Evolutionary conservation across 2,888 invertebrate species (phyloP), one percentile per base, ranked within the genome.

Genomic region (Synergus japonicus): DNA sequence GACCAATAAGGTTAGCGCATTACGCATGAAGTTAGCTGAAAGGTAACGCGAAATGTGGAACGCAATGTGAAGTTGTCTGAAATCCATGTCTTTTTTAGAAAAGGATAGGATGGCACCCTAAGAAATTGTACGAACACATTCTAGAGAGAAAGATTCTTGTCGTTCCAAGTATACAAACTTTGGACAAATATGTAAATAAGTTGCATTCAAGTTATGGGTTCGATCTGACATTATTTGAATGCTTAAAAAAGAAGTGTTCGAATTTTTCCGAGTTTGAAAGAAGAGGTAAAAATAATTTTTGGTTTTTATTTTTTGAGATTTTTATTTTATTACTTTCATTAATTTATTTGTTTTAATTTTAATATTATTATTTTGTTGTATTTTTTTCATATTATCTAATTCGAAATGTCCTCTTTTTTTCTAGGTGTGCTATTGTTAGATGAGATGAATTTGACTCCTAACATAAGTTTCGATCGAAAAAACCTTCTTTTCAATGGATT

Each of bases 191-290:
- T 76, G 78, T 84, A 44, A 77, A 77, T 43, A 80, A 78, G 76
- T 65, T 87, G 29, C 78, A 79, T 22, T 69, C 78, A 37, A 80
- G 80, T 41, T 84, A 84, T 65, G 85, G 84, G 8, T 86, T 86
- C 80, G 79, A 85, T 82, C 83, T 73, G 63, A 80, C 22, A 29
- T 29, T 29, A 29, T 29, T 29, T 29, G 22, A 29, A 29, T 29
- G 22, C 22, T 29, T 29, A 78, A 65, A 77, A 79, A 65, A 85
- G 84, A 81, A 64, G 69, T 49, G 29, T 54, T 29, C 41, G 44
- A 22, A 83, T 86, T 83, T 46, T 76, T 4, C 18, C 37, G 10
- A 65, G 64, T 18, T 79, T 83, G 37, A 80, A 77, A 80, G 37
- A 78, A 79, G 86, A 85, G 76, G 54, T 64, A 64, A 64, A 37